Evolutionary conservation across 2,797 vertebrate species (phyloP).

Genomic region (Mycteria americana): DNA sequence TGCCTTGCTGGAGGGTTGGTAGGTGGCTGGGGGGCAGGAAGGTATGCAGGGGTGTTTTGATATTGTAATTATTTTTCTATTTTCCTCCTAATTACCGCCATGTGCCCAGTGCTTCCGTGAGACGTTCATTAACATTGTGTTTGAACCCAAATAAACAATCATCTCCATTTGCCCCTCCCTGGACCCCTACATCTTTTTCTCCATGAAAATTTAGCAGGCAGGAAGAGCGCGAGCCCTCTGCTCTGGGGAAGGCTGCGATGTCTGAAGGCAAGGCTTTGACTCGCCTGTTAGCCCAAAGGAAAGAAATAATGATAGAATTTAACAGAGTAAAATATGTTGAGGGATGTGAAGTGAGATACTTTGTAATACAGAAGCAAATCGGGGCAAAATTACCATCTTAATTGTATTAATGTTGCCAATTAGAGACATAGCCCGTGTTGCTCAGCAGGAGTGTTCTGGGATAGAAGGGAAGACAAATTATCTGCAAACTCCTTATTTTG

Average conservation of each 20-base stretch:
- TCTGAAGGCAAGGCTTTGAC: background rate
- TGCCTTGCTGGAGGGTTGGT: background rate
- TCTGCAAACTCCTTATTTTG: constrained; percentile 42
- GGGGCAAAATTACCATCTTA: constrained; percentile 55
- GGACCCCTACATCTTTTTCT: background rate
- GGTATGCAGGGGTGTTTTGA: background rate
- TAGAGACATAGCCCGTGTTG: background rate
- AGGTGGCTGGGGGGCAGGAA: background rate
- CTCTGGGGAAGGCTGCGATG: background rate
- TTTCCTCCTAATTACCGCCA: background rate
- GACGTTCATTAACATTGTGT: background rate
- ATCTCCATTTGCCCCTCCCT: background rate
- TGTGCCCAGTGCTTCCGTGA: background rate
- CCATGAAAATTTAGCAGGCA: background rate
- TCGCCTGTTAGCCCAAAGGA: constrained; percentile 8
- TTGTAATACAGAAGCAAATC: background rate
- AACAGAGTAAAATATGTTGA: background rate
- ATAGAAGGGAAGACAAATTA: constrained; percentile 53
- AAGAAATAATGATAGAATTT: constrained; percentile 46
- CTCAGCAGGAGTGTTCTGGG: constrained; percentile 40
- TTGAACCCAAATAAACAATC: background rate
- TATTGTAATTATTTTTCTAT: background rate
- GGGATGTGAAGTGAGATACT: constrained; percentile 1
- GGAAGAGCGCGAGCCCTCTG: background rate
- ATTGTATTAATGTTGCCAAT: constrained; percentile 62